phyloP scores from a whole-genome alignment of 1,140 invertebrate genomes.

The Tachypleus tridentatus region DNA sequence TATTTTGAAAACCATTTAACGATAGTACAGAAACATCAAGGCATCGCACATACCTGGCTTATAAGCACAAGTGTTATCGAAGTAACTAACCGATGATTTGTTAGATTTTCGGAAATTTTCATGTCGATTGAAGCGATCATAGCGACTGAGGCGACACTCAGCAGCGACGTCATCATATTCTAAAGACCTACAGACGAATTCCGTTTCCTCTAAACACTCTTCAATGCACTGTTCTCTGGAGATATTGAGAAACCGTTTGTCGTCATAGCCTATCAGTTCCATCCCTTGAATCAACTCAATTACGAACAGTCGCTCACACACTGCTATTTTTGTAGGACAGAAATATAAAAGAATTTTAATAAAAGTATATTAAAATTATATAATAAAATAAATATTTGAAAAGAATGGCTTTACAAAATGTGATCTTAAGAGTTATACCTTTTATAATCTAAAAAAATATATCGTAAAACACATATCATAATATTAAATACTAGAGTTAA shows the following conservation, averaged over 20 bases:
- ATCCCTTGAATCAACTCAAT: slow-evolving; percentile 15
- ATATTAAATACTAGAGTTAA: no score
- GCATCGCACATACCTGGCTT: slow-evolving; percentile 3
- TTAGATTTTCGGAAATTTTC: slow-evolving; percentile 7
- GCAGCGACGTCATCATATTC: slow-evolving; percentile 75
- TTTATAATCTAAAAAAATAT: no score
- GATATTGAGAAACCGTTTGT: slow-evolving; percentile 5
- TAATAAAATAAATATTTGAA: no score
- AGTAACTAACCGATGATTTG: slow-evolving; percentile 7
- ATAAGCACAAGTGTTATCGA: slow-evolving; percentile 14
- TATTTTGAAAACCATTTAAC: no score
- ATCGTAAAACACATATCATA: no score
- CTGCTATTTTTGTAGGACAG: background rate
- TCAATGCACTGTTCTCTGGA: slow-evolving; percentile 70
- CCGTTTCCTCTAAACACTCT: slow-evolving; percentile 68
- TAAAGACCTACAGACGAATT: slow-evolving; percentile 80
- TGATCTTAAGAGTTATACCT: no score
- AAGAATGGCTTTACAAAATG: no score
- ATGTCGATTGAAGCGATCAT: slow-evolving; percentile 50
- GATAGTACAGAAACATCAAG: background rate
- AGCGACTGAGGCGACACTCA: slow-evolving; percentile 71
- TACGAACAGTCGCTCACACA: slow-evolving; percentile 15
- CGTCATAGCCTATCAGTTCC: slow-evolving; percentile 6
- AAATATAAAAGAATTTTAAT: background rate
- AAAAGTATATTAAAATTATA: background rate